phyloP scores from a whole-genome alignment of 92 coral and sea anemone species.

The Porites divaricata region DNA sequence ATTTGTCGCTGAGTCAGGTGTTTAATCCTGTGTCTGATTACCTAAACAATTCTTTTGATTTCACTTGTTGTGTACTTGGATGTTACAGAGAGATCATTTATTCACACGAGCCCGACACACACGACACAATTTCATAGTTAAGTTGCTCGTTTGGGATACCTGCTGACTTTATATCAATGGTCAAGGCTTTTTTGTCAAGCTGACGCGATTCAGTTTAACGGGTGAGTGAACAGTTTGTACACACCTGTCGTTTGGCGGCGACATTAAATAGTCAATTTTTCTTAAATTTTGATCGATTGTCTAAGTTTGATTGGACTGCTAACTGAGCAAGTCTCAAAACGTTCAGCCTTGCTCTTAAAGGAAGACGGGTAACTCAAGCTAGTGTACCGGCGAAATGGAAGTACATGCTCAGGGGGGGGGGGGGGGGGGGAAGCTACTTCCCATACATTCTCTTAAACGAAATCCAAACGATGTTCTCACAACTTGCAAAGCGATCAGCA shows the following conservation, averaged over 20 bases:
- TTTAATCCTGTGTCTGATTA: not conserved
- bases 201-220: constrained; percentile 36
- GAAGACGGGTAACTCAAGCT: not conserved
- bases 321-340: not conserved
- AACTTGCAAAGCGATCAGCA: too few species aligned
- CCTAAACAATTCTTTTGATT: too few species aligned
- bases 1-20: not conserved
- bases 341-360: not conserved
- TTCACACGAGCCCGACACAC: not conserved
- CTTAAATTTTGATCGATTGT: not conserved
- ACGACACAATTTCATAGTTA: not conserved
- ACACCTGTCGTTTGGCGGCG: constrained; percentile 24
- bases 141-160: constrained; percentile 18
- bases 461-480: too few species aligned
- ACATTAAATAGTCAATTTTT: not conserved
- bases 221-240: constrained; percentile 26
- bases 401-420: too few species aligned
- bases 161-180: constrained; percentile 20
- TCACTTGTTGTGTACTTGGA: not conserved
- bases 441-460: too few species aligned
- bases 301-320: not conserved
- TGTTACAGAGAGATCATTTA: not conserved
- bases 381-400: too few species aligned
- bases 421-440: too few species aligned
- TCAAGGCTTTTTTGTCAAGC: constrained; percentile 19